Base-by-base conservation (phyloP, 2,797 vertebrate species). In the Myotis planiceps region DNA sequence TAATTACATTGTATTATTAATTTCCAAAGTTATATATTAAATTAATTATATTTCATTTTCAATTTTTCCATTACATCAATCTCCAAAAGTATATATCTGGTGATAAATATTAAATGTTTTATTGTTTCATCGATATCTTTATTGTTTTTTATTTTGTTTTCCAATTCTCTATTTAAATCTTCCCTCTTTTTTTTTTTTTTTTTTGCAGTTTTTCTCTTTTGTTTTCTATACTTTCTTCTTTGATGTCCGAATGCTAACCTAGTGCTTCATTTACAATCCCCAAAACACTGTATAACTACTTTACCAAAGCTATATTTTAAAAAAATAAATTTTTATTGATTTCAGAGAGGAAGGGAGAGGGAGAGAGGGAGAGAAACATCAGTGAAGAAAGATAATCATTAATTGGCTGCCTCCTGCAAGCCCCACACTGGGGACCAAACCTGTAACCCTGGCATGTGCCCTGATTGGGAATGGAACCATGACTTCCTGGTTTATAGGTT, bases 261-360 rank as follows among this genome's bases (percentile, higher is more conserved):
- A 39, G 37, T 89, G 39, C 6, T 47, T 83, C 39, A 60, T 63
- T 90, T 92, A 82, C 76, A 95, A 83, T 86, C 34, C n/a, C 60
- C 76, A 82, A 37, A 10, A 4, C 1, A 49, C 23, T 74, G 1
- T 53, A 86, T 6, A 78, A 6, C 6, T 79, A 55, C 13, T 80
- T 88, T 92, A 66, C 53, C 80, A 51, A 95, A 88, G 37, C 18
- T 89, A 16, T 51, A 92, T 19, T 89, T 96, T 89, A 75, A 55
- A 88, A 60, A 23, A 14, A 60, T 60, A 60, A 29, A 27, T 60
- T 53, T 29, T 60, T 60, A 60, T 29, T 60, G 58, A 60, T 60
- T 60, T 60, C 12, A 60, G 27, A 60, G 58, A 60, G 12, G 58
- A 60, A 60, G 25, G 12, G 27, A 18, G 16, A 49, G 47, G 13